Evolutionary conservation across 2,797 vertebrate species (phyloP), one percentile per base, ranked within the genome.

Genomic region (Sebastolobus alascanus): DNA sequence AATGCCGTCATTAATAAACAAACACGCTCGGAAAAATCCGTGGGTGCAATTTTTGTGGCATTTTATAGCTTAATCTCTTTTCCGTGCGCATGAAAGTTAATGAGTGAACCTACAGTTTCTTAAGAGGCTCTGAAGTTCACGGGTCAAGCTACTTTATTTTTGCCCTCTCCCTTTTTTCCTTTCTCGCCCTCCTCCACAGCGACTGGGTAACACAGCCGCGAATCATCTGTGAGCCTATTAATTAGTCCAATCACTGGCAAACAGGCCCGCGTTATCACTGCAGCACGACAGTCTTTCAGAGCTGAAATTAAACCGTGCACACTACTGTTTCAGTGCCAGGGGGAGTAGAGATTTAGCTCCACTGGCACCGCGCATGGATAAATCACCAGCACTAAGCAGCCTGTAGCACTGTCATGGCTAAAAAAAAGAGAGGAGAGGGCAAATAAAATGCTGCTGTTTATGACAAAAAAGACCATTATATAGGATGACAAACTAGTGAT

Each of bases 241-340:
- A 94, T 94, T 94, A 94, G 93, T 87, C 92, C 90, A 93, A 94
- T 94, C 93, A 91, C 86, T 82, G 90, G 90, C 92, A 89, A 94
- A 89, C 94, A 93, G 92, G 84, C 86, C 88, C 20, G 83, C 71
- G 80, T 93, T 91, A 93, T 91, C 91, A 86, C 85, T 87, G 89
- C 84, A 73, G 89, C 93, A 82, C 79, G 89, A 92, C 91, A 91
- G 87, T 92, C 91, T 94, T 92, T 90, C 90, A 90, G 87, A 87
- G 90, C 91, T 89, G 92, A 93, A 94, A 94, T 94, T 93, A 94
- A 94, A 94, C 92, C 90, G 59, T 90, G 91, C 93, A 89, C 90
- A 85, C 89, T 88, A 91, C 91, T 90, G 90, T 90, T 90, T 81
- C 80, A 63, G 82, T 90, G 88, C 92, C 91, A 92, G 90, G 87